phyloP scores from a whole-genome alignment of 1,140 invertebrate genomes.

The Polypedilum vanderplanki region DNA sequence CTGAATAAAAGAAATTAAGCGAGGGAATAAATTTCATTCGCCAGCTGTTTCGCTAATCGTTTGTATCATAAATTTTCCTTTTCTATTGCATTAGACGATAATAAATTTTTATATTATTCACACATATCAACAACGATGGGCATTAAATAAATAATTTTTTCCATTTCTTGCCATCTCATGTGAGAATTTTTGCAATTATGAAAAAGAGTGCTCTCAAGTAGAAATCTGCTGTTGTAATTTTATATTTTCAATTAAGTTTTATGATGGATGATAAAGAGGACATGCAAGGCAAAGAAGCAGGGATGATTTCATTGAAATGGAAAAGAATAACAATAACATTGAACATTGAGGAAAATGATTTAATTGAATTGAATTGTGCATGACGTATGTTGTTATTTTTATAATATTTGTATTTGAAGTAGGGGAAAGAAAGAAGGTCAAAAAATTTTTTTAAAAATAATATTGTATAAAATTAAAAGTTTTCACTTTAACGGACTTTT shows the following conservation, averaged over 20 bases:
- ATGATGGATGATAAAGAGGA: constrained; percentile 24
- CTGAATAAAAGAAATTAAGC: no score
- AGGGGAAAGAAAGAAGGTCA: background rate
- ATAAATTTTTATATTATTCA: constrained; percentile 15
- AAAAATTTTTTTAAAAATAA: no score
- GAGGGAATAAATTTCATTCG: constrained; percentile 4
- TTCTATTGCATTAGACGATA: background rate
- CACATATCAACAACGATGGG: background rate
- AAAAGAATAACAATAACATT: constrained; percentile 2
- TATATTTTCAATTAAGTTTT: background rate
- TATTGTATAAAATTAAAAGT: no score
- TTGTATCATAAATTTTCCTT: background rate
- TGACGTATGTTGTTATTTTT: constrained; percentile 18
- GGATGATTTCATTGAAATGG: background rate
- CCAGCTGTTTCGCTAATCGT: constrained; percentile 10
- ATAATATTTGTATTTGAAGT: background rate
- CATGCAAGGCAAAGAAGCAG: background rate
- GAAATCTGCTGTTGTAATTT: background rate
- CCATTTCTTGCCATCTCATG: constrained; percentile 2
- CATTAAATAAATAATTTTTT: background rate
- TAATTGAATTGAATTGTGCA: constrained; percentile 25
- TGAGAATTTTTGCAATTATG: constrained; percentile 17
- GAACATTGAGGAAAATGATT: background rate
- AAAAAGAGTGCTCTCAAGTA: constrained; percentile 2
- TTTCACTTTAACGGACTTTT: no score